phyloP scores from a whole-genome alignment of 2,113 vertebrate species.

The Indri indri region DNA sequence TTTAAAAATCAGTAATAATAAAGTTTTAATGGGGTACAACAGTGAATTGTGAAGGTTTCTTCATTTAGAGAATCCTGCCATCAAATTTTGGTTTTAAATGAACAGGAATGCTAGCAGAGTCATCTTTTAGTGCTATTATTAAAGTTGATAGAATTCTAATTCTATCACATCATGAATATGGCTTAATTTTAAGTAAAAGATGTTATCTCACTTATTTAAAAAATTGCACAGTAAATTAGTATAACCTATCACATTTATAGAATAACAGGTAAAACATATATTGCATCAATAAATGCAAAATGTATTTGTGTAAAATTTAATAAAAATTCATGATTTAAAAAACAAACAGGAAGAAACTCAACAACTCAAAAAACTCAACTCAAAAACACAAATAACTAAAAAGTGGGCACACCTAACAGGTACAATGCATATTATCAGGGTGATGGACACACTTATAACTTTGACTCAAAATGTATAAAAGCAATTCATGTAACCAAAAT shows the following conservation, averaged over 20 bases:
- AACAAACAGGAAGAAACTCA: neutral
- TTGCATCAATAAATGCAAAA: neutral
- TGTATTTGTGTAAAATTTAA: neutral
- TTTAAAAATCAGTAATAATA: conserved; percentile 2
- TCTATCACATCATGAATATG: neutral
- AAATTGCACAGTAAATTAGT: neutral
- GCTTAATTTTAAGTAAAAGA: conserved; percentile 19
- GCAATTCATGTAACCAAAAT: no score
- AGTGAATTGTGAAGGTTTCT: neutral
- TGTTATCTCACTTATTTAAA: neutral
- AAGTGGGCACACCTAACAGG: no score
- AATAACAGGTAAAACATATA: neutral
- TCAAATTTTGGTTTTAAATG: neutral
- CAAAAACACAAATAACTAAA: no score
- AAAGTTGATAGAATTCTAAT: neutral
- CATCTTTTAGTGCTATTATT: neutral
- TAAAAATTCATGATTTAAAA: neutral
- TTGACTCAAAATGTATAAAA: no score
- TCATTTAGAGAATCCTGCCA: neutral
- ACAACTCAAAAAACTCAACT: neutral
- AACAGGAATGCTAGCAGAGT: neutral
- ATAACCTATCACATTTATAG: neutral
- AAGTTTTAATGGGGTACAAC: neutral
- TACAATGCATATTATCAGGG: no score
- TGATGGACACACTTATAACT: no score